phyloP scores from a whole-genome alignment of 2,113 vertebrate species.

The Coreoperca whiteheadi region DNA sequence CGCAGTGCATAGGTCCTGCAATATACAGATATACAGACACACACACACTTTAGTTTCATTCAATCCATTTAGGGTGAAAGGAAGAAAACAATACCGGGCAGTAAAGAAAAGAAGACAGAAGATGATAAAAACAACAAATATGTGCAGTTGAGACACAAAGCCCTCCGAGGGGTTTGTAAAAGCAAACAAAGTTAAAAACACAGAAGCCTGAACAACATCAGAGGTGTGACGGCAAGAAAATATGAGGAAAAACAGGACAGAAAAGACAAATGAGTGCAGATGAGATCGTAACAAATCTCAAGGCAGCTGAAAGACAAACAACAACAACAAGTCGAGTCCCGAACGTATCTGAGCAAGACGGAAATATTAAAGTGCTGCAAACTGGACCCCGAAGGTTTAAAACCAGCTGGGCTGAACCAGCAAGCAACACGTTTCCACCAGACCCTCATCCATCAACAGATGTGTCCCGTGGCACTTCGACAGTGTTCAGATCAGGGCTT shows the following conservation, averaged over 20 bases:
- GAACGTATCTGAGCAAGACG: too few relatives aligned
- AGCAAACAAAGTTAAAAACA: constrained; percentile 18
- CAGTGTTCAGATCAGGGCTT: too few relatives aligned
- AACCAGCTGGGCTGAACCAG: too few relatives aligned
- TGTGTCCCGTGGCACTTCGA: too few relatives aligned
- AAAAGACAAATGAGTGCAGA: constrained; percentile 22
- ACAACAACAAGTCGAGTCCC: background rate
- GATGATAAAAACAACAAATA: constrained; percentile 10
- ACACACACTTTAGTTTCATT: background rate
- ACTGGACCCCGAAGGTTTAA: too few relatives aligned
- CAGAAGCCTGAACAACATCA: constrained; percentile 1
- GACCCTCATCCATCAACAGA: too few relatives aligned
- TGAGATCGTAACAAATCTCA: constrained; percentile 25
- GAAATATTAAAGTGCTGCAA: too few relatives aligned
- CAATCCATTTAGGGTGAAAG: background rate
- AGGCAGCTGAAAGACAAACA: constrained; percentile 17
- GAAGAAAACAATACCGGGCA: background rate
- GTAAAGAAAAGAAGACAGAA: background rate
- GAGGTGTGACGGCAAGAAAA: background rate
- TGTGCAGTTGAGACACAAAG: constrained; percentile 4
- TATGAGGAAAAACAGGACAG: too few relatives aligned
- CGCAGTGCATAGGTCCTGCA: constrained; percentile 91
- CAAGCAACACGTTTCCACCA: too few relatives aligned
- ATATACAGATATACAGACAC: constrained; percentile 8
- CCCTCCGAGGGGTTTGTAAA: constrained; percentile 6